Conservation (phyloP, 2,888 invertebrate genomes). For the Aporophyla nigra region DNA sequence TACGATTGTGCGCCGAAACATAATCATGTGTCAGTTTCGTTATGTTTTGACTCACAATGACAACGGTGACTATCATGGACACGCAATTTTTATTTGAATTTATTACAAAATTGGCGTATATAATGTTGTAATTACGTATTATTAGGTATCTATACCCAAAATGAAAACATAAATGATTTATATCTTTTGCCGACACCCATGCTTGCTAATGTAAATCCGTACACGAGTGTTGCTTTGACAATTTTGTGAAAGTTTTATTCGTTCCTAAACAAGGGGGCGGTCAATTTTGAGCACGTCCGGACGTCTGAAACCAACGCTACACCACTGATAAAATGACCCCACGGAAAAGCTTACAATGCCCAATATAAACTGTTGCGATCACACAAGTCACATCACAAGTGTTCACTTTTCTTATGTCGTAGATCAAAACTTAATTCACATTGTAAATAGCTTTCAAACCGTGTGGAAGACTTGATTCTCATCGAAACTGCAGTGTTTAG, state of each 20-base stretch:
- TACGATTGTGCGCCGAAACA: neutral
- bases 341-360: neutral
- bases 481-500: neutral
- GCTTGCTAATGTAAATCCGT: neutral
- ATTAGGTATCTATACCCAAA: neutral
- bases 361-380: neutral
- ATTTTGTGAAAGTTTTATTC: neutral
- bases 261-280: neutral
- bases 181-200: neutral
- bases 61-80: neutral
- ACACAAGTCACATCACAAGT: conserved; percentile 8
- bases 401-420: neutral
- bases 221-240: neutral
- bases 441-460: neutral
- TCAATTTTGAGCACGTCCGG: neutral
- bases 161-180: neutral
- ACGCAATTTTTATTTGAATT: neutral
- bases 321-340: neutral
- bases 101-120: neutral
- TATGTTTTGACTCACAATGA: neutral
- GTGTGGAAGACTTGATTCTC: neutral
- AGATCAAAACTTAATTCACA: neutral
- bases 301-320: neutral
- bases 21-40: neutral
- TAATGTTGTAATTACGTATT: neutral